Evolutionary conservation across 2,797 vertebrate species (phyloP), one percentile per base, ranked within the genome.

Genomic region (Hemitrygon akajei): DNA sequence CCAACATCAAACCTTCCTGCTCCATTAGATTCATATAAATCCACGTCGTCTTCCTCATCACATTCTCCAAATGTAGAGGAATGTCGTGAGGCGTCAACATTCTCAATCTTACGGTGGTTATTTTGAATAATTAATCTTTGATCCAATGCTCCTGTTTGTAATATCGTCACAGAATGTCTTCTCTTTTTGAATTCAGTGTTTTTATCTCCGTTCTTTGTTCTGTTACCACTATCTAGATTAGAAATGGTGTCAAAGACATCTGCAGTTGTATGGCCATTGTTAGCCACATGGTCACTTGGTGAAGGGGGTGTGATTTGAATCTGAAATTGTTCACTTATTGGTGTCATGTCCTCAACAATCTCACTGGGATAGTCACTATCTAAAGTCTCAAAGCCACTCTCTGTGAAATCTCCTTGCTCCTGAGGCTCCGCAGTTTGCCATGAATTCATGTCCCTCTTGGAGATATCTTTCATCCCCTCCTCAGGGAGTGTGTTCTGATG

Each of bases 321-420:
- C 6, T 95, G 22, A 20, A 95, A 86, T 30, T 94, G 60, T 94
- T 95, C 94, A 1, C 18, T 95, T 63, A 94, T 94, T 76, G 91
- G 94, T 87, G 96, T 95, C 86, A 5, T 0, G 0, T 94, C 89
- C 0, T 94, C 94, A 94, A 95, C 94, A 82, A 77, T 40, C 71
- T 94, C 81, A 84, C 93, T 95, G 27, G 47, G 93, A 89, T 87
- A 94, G 76, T 96, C 95, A 2, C 94, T 93, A 0, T 96, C 95
- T 63, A 95, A 80, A 93, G 95, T 93, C 22, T 96, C 96, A 94
- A 96, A 96, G 58, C 95, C 95, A 94, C 96, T 95, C 94, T 97
- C 96, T n/a, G 94, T 94, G 69, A 95, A 94, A 93, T 97, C 95
- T 93, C 81, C 95, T 1, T 95, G 94, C 86, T 97, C 95, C 37